Percentiles rank a stretch among this genome's conserved stretches.
phyloP scores from a whole-genome alignment of 37 sponge, comb jelly and placozoan species.

The Oscarella lobularis region DNA sequence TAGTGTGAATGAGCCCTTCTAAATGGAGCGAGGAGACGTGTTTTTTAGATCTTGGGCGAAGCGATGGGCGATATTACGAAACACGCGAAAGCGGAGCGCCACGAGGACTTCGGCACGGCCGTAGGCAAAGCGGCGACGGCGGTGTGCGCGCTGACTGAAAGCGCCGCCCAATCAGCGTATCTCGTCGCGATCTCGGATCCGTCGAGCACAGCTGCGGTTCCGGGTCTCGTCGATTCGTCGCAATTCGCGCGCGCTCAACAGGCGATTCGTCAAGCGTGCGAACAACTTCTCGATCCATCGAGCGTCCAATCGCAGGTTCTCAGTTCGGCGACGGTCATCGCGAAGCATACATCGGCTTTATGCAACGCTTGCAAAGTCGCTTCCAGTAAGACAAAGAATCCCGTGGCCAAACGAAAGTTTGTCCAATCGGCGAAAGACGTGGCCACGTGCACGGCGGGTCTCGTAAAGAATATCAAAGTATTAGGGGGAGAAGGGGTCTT shows the following conservation, averaged over 20 bases:
- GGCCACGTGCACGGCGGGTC: slow-evolving; percentile 75
- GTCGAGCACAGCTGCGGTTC: slow-evolving; percentile 65
- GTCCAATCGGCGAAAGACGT: slow-evolving; percentile 96
- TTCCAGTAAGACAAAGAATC: slow-evolving; percentile 77
- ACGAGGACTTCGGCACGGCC: slow-evolving; percentile 41
- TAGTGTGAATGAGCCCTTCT: no score
- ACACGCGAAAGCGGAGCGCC: slow-evolving; percentile 49
- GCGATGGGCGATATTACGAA: slow-evolving; percentile 43
- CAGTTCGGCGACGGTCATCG: slow-evolving; percentile 91
- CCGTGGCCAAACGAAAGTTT: slow-evolving; percentile 96
- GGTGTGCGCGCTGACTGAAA: slow-evolving; percentile 51
- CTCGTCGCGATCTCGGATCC: slow-evolving; percentile 91
- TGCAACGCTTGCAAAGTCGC: slow-evolving; percentile 94
- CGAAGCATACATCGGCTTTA: slow-evolving; percentile 90
- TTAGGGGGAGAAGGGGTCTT: no score
- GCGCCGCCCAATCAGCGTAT: slow-evolving; percentile 63
- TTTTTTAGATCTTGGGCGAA: slow-evolving; percentile 38
- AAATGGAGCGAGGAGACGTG: no score
- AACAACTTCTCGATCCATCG: slow-evolving; percentile 50
- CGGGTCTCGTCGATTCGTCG: slow-evolving; percentile 73
- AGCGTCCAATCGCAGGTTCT: slow-evolving; percentile 78
- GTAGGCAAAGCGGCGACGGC: slow-evolving; percentile 35
- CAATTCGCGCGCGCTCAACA: slow-evolving; percentile 76
- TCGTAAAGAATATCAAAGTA: slow-evolving; percentile 77
- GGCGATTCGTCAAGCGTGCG: slow-evolving; percentile 71